Evolutionary conservation across 2,888 invertebrate species (phyloP), one percentile per base, ranked within the genome.

Genomic region (Phania funesta): DNA sequence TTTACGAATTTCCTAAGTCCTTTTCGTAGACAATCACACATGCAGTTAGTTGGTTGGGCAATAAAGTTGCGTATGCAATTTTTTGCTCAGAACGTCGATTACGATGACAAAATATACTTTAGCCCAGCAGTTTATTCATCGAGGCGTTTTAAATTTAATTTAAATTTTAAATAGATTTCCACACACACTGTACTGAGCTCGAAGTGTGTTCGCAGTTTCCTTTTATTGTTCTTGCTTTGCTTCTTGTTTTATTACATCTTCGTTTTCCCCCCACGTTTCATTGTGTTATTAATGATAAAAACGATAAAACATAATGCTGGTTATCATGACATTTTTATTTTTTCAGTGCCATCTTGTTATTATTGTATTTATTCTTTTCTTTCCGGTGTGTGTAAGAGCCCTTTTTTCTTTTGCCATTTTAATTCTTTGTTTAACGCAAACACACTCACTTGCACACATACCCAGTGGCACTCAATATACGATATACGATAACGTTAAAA

Each of bases 271-370:
- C 22, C 11, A 24, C 2, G n/a, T 35, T 50, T 24, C n/a, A n/a
- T n/a, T 52, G 16, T 11, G 50, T 60, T 78, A 70, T 64, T 70
- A 78, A 75, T 75, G 78, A 58, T n/a, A n/a, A n/a, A n/a, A 77
- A 81, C 68, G 77, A 50, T 48, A 58, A 73, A 71, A 50, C 56
- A 74, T 77, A 75, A 78, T 75, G 74, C 70, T 75, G 74, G 65
- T 74, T 82, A 74, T 74, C 82, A 75, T 65, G 74, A 75, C 70
- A 78, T 75, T 78, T 79, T 58, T 79, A 73, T 73, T 65, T 78
- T 65, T 75, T 75, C 67, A 54, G 56, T 82, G 74, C 38, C 78
- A 78, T 78, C 74, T 75, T 64, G 26, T 65, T 70, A 20, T 60
- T 48, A 29, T 68, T 64, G 6, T 70, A 50, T 74, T 54, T 70